phyloP scores from a whole-genome alignment of 1,140 invertebrate genomes.

The Euglossa dilemma region DNA sequence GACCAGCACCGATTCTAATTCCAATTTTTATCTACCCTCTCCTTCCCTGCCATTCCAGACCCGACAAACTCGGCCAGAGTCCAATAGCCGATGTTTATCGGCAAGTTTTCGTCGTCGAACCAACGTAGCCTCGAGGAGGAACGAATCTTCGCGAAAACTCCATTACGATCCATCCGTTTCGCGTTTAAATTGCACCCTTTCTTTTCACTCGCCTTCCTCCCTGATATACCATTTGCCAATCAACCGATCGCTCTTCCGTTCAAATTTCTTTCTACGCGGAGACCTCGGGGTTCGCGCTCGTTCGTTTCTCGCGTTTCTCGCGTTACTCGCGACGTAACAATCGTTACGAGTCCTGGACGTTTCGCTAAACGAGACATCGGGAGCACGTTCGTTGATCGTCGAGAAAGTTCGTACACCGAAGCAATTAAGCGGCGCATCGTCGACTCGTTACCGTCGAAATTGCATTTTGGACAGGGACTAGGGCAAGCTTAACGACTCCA shows the following conservation, averaged over 20 bases:
- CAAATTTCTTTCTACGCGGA: conserved; percentile 18
- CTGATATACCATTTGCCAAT: not conserved
- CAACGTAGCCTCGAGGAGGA: not conserved
- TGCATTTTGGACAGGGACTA: conserved; percentile 26
- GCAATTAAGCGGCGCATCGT: conserved; percentile 50
- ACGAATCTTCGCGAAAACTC: conserved; percentile 55
- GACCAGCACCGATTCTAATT: not conserved
- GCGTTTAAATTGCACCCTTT: conserved; percentile 13
- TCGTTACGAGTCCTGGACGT: too few relatives aligned
- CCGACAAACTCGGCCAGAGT: conserved; percentile 26
- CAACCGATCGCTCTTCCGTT: conserved; percentile 34
- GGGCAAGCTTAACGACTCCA: conserved; percentile 39
- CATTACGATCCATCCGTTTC: conserved; percentile 73
- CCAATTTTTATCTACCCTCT: not conserved
- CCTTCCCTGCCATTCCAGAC: not conserved
- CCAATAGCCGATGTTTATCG: not conserved
- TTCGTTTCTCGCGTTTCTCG: not conserved
- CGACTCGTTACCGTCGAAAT: conserved; percentile 52
- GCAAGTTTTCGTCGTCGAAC: not conserved
- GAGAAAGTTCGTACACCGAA: conserved; percentile 41
- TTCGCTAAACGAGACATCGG: too few relatives aligned
- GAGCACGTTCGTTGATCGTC: conserved; percentile 30
- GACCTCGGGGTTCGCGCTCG: too few relatives aligned
- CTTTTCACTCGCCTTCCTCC: conserved; percentile 20
- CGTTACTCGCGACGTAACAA: too few relatives aligned